Evolutionary conservation across 1,140 invertebrate genomes (phyloP).

Genomic region (Achroia grisella): DNA sequence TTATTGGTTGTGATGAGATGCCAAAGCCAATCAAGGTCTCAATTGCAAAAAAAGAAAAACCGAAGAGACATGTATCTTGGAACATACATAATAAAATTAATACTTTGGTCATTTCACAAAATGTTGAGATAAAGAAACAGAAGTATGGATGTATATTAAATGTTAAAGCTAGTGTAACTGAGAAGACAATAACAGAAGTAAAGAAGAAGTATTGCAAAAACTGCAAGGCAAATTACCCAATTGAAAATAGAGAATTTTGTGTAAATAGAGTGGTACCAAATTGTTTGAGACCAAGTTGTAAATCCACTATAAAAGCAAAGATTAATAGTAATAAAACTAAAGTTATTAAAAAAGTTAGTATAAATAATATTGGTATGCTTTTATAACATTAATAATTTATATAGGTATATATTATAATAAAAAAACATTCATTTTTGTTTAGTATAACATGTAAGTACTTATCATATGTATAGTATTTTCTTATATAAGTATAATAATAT

Average conservation of each 20-base stretch:
- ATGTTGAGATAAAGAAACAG: conserved; percentile 12
- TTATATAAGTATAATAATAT: too few relatives aligned
- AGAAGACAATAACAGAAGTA: background rate
- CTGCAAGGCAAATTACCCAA: background rate
- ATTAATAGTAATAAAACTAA: background rate
- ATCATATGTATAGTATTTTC: too few relatives aligned
- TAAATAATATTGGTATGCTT: background rate
- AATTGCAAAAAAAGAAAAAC: background rate
- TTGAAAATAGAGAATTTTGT: too few relatives aligned
- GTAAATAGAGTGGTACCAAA: background rate
- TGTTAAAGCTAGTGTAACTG: conserved; percentile 1
- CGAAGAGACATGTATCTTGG: background rate
- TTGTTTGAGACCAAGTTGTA: background rate
- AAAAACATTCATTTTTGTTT: too few relatives aligned
- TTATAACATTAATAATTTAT: too few relatives aligned
- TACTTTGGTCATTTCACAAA: conserved; percentile 8
- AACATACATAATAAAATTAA: conserved; percentile 1
- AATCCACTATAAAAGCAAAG: background rate
- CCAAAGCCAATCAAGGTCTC: background rate
- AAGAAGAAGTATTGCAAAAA: background rate
- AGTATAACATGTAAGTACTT: too few relatives aligned
- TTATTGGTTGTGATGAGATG: background rate
- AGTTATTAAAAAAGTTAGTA: background rate
- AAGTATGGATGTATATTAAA: conserved; percentile 11
- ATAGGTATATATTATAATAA: too few relatives aligned